phyloP scores from a whole-genome alignment of 2,888 invertebrate genomes.

The Ramazzottius varieornatus region DNA sequence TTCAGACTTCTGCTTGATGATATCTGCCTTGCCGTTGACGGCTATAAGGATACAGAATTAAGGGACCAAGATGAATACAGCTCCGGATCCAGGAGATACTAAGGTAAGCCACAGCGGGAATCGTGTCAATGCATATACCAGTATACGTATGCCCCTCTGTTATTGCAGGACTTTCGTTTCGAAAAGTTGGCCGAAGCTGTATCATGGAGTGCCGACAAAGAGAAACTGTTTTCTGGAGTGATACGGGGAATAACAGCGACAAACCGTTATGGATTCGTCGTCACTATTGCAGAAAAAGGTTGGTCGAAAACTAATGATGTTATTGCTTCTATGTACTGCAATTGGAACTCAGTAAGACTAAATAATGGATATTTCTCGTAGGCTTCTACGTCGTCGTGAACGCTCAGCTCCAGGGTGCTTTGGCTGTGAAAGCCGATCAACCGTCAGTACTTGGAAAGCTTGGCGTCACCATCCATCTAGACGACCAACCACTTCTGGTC shows the following conservation, averaged over 20 bases:
- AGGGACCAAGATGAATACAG: background rate
- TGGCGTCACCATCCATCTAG: background rate
- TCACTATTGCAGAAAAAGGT: background rate
- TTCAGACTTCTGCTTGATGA: background rate
- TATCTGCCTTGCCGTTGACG: background rate
- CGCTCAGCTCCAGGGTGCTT: background rate
- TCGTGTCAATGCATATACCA: too few species aligned
- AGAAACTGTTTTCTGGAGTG: background rate
- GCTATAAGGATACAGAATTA: background rate
- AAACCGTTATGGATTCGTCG: background rate
- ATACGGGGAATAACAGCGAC: background rate
- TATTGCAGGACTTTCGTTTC: background rate
- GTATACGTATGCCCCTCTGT: too few species aligned
- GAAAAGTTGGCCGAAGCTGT: background rate
- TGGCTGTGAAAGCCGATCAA: background rate
- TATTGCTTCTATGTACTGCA: too few species aligned
- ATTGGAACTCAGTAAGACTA: background rate
- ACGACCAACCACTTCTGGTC: background rate
- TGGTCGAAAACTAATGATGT: background rate
- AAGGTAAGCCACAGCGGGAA: background rate
- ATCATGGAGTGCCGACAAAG: background rate
- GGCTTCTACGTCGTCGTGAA: background rate
- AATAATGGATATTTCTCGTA: background rate
- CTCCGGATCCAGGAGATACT: conserved; percentile 1
- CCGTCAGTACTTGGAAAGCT: background rate